Evolutionary conservation across 2,797 vertebrate genomes (phyloP), one percentile per base, ranked within the genome.

Genomic region (Nothura maculosa): DNA sequence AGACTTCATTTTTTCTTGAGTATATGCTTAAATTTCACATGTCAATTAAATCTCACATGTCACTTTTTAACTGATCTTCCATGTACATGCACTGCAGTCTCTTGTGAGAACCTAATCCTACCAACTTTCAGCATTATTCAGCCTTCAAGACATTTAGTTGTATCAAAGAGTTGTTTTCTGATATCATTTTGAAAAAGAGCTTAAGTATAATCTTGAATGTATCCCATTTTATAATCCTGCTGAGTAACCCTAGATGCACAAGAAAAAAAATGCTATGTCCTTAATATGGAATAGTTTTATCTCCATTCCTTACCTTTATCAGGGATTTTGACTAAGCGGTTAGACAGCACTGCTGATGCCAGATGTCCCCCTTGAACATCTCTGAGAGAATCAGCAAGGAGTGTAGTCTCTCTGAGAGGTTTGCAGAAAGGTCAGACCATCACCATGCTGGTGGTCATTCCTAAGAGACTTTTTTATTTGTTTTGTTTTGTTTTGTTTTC

Each of bases 11-110:
- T 67, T 90, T 67, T 61, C 28, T 28, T 9, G 0, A 34, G 30
- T 3, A 92, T 50, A 50, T 66, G 42, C 48, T 22, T 48, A 81
- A n/a, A 48, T 85, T 60, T 90, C 70, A 54, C 1, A 2, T 67
- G 74, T 92, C 92, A 90, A n/a, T n/a, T n/a, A n/a, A n/a, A 48
- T 85, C 63, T 90, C 70, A 54, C 1, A 2, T 67, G 74, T 92
- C 92, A 90, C 74, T 48, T 45, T 74, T 94, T 90, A 84, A 89
- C 36, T 79, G 50, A 34, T 38, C 58, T 72, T 87, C 52, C 28
- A 55, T 22, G 28, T 18, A 55, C 52, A 55, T 19, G 10, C 81
- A 72, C 28, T 0, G 0, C 48, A 80, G 74, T 80, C 52, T 74
- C 63, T 43, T 85, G 1, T 43, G 12, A 66, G 25, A 92, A 17